Conservation (phyloP, 2,113 vertebrate species). For the Grantiella picta region DNA sequence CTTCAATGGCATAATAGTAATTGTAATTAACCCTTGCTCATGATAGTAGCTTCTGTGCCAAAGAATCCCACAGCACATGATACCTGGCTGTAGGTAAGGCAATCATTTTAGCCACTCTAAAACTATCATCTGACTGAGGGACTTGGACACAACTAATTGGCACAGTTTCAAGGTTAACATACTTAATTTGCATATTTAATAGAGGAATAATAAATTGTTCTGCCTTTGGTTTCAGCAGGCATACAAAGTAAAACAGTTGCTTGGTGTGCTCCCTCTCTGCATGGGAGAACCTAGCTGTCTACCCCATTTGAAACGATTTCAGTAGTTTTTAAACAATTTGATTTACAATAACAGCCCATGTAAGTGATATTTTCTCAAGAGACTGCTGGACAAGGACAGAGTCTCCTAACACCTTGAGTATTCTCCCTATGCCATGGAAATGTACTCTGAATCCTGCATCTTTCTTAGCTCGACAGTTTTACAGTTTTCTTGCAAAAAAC, state of each 20-base stretch:
- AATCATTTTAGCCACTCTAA: background rate
- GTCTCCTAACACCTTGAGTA: background rate
- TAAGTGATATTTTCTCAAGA: background rate
- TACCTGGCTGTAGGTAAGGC: background rate
- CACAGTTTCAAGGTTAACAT: background rate
- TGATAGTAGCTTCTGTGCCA: background rate
- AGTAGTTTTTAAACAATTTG: too few species aligned
- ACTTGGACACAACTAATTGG: background rate
- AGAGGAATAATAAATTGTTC: background rate
- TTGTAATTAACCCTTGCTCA: rapidly evolving
- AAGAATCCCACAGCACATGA: background rate
- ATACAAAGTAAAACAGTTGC: background rate
- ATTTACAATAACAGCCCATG: too few species aligned
- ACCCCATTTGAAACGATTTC: background rate
- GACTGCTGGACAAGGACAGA: background rate
- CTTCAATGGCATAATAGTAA: background rate
- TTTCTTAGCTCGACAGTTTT: background rate
- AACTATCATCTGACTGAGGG: background rate
- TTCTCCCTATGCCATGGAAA: background rate
- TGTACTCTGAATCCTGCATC: background rate
- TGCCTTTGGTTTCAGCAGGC: background rate
- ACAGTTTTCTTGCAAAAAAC: background rate
- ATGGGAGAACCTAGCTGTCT: background rate
- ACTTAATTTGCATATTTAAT: background rate
- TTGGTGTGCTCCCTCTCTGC: background rate